Evolutionary conservation across 2,888 invertebrate genomes (phyloP).

Genomic region (Pasiphila rectangulata): DNA sequence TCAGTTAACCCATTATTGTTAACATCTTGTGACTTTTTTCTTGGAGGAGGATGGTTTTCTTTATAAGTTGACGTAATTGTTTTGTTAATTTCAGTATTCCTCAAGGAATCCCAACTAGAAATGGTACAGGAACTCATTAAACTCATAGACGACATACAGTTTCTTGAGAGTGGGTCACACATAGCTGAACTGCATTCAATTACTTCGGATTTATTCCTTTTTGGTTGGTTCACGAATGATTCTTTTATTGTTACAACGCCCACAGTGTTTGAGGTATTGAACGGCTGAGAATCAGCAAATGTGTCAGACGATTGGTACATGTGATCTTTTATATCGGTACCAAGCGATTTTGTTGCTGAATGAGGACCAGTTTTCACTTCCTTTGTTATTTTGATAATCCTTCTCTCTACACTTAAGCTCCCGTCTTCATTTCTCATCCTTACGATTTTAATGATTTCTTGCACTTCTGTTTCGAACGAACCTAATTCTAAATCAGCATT

Average conservation of each 20-base stretch:
- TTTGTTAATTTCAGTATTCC: background rate
- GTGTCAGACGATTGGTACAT: background rate
- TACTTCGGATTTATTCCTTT: constrained; percentile 2
- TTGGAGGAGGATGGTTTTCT: too few species aligned
- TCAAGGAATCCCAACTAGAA: background rate
- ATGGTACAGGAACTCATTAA: background rate
- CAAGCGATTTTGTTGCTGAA: background rate
- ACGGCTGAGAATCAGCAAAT: background rate
- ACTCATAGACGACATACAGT: constrained; percentile 9
- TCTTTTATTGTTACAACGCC: constrained; percentile 1
- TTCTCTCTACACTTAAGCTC: constrained; percentile 42
- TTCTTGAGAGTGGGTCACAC: constrained; percentile 1
- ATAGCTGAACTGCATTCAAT: background rate
- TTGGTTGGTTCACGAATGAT: background rate
- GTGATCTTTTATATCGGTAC: too few species aligned
- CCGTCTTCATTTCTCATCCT: constrained; percentile 46
- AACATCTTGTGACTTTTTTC: too few species aligned
- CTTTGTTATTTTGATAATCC: constrained; percentile 40
- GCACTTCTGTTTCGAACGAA: constrained; percentile 40
- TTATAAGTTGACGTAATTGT: background rate
- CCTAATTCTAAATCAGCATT: constrained; percentile 37
- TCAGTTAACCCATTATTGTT: constrained; percentile 9
- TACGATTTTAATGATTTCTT: constrained; percentile 44
- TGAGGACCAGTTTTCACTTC: constrained; percentile 24
- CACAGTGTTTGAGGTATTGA: background rate